These are phyloP conservation scores for Agrochola lychnidis DNA, from an alignment of 2,888 invertebrate genomes.

Conservation along the genomic window DNA sequence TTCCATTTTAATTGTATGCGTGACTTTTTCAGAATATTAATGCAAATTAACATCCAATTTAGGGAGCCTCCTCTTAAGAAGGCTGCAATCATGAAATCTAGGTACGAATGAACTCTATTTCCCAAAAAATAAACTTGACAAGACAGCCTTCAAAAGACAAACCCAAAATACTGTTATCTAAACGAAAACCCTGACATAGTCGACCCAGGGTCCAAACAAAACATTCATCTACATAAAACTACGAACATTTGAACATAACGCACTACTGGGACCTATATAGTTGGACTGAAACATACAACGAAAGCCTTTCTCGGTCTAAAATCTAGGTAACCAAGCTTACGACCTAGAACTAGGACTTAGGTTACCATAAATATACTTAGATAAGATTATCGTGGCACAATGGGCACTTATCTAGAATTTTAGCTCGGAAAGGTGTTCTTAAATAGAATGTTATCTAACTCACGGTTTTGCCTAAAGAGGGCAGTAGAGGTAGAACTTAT, in stretches of 20 bases:
- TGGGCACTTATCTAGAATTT: constrained; percentile 59
- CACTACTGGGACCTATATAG: constrained; percentile 59
- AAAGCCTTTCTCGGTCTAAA: constrained; percentile 66
- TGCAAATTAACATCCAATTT: too few relatives aligned
- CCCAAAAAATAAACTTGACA: not conserved
- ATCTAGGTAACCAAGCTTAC: constrained; percentile 64
- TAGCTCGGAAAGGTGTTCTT: constrained; percentile 49
- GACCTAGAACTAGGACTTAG: constrained; percentile 45
- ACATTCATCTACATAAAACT: constrained; percentile 54
- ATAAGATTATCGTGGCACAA: constrained; percentile 65
- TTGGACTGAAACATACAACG: constrained; percentile 50
- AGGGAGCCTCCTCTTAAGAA: not conserved
- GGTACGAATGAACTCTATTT: not conserved
- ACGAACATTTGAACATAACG: constrained; percentile 50
- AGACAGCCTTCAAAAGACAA: not conserved
- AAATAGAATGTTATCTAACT: constrained; percentile 43
- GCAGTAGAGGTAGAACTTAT: not conserved
- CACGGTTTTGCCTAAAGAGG: constrained; percentile 41
- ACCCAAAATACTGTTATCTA: not conserved
- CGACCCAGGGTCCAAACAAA: constrained; percentile 14
- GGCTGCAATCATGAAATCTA: not conserved
- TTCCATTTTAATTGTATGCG: too few relatives aligned
- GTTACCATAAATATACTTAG: constrained; percentile 63
- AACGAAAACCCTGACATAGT: not conserved
- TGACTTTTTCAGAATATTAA: too few relatives aligned